Evolutionary conservation across 2,113 vertebrate genomes (phyloP).

Genomic region (Rhinichthys klamathensis): DNA sequence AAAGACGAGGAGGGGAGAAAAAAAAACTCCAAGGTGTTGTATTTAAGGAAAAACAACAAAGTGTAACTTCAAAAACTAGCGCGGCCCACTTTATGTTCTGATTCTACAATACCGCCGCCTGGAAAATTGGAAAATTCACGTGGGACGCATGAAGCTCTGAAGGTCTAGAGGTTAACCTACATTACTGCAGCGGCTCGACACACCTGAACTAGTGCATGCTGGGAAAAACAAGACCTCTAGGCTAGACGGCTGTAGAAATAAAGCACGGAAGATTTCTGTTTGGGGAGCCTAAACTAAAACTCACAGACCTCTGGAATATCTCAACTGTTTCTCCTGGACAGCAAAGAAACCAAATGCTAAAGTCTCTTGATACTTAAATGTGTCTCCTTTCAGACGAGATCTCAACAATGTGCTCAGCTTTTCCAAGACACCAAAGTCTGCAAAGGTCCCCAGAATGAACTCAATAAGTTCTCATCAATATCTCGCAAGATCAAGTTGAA

Average conservation of each 20-base stretch:
- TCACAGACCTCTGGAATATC: background rate
- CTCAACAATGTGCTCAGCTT: background rate
- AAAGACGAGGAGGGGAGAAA: slow-evolving; percentile 8
- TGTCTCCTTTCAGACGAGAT: background rate
- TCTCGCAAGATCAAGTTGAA: background rate
- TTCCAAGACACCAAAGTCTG: background rate
- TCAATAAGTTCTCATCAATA: background rate
- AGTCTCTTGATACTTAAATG: background rate
- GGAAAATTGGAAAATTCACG: slow-evolving; percentile 33
- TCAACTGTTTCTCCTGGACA: background rate
- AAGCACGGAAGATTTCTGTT: background rate
- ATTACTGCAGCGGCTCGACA: slow-evolving; percentile 17
- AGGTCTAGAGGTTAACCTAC: slow-evolving; percentile 53
- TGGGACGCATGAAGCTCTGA: background rate
- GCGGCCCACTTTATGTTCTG: slow-evolving; percentile 49
- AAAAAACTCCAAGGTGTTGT: slow-evolving; percentile 28
- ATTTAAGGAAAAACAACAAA: slow-evolving; percentile 49
- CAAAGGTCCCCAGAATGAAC: background rate
- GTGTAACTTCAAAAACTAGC: slow-evolving; percentile 53
- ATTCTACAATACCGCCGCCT: slow-evolving; percentile 15
- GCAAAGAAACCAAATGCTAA: background rate
- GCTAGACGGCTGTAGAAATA: background rate
- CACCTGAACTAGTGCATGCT: slow-evolving; percentile 34
- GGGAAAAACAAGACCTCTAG: background rate
- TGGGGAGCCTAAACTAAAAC: background rate